These are phyloP conservation scores for Pollimyrus isidori DNA, from an alignment of 2,113 vertebrate genomes.

Conservation along the genomic window DNA sequence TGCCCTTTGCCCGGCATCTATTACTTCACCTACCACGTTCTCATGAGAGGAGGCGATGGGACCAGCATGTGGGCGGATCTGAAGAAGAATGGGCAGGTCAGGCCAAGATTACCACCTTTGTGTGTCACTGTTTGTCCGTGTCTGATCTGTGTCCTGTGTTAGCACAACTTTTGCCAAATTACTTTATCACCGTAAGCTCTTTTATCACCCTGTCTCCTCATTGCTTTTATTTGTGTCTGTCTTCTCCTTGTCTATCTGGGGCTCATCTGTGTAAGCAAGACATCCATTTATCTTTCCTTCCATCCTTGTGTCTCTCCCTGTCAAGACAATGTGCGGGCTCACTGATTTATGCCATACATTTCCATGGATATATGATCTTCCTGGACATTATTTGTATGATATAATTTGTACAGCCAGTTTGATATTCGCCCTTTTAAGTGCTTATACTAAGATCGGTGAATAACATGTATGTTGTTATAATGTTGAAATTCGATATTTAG, in stretches of 20 bases:
- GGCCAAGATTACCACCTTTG: slow-evolving; percentile 30
- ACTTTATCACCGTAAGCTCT: not conserved
- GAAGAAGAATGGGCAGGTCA: slow-evolving; percentile 89
- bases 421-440: not conserved
- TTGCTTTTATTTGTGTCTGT: not conserved
- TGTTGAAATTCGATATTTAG: not conserved
- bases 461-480: not conserved
- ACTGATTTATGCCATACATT: not conserved
- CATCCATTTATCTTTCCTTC: not conserved
- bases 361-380: not conserved
- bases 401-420: not conserved
- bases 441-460: not conserved
- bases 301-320: not conserved
- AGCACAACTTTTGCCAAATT: not conserved
- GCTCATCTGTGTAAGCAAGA: not conserved
- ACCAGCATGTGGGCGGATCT: slow-evolving; percentile 96
- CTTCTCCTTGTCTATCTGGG: not conserved
- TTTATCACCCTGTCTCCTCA: not conserved
- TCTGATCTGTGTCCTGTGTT: not conserved
- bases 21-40: slow-evolving; percentile 95
- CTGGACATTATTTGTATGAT: not conserved
- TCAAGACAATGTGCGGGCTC: not conserved
- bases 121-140: slow-evolving; percentile 3
- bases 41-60: slow-evolving; percentile 92
- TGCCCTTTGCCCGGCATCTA: slow-evolving; percentile 91